phyloP scores from a whole-genome alignment of 2,797 vertebrate species.

The Danio choprae region DNA sequence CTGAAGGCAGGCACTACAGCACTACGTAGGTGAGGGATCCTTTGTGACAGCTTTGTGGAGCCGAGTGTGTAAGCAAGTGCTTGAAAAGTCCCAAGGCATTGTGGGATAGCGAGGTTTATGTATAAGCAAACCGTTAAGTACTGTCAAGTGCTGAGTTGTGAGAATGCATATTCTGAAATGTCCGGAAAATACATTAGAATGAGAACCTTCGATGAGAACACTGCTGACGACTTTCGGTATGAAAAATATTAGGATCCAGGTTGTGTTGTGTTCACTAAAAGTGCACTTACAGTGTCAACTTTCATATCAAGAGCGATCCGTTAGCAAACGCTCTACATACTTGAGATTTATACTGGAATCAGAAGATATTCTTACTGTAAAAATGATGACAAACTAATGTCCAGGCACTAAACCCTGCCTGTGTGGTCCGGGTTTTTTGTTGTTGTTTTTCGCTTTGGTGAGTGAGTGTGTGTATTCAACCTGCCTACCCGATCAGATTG shows the following conservation, averaged over 20 bases:
- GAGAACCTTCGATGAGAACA: constrained; percentile 4
- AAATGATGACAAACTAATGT: constrained; percentile 9
- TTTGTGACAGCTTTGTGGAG: constrained; percentile 8
- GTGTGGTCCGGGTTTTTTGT: constrained; percentile 31
- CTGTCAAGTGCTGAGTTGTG: constrained; percentile 28
- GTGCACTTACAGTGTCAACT: constrained; percentile 31
- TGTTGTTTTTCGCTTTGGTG: constrained; percentile 44
- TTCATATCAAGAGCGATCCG: not conserved
- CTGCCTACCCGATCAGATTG: constrained; percentile 46
- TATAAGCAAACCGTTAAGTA: constrained; percentile 45
- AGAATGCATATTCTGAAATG: constrained; percentile 28
- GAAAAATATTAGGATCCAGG: not conserved
- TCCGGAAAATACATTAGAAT: constrained; percentile 5
- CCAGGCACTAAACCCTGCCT: constrained; percentile 48
- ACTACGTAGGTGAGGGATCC: not conserved
- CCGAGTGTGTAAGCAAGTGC: constrained; percentile 20
- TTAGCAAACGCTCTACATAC: not conserved
- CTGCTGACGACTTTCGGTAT: not conserved
- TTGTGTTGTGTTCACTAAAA: constrained; percentile 19
- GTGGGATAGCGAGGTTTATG: constrained; percentile 44
- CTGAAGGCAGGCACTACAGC: constrained; percentile 23
- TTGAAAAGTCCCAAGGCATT: constrained; percentile 42
- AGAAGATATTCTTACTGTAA: constrained; percentile 1
- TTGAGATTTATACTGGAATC: constrained; percentile 25
- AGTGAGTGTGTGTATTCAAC: constrained; percentile 34